Base-by-base conservation (phyloP, 2,888 invertebrate species). In the Imbricaverruca yamaguchii region DNA sequence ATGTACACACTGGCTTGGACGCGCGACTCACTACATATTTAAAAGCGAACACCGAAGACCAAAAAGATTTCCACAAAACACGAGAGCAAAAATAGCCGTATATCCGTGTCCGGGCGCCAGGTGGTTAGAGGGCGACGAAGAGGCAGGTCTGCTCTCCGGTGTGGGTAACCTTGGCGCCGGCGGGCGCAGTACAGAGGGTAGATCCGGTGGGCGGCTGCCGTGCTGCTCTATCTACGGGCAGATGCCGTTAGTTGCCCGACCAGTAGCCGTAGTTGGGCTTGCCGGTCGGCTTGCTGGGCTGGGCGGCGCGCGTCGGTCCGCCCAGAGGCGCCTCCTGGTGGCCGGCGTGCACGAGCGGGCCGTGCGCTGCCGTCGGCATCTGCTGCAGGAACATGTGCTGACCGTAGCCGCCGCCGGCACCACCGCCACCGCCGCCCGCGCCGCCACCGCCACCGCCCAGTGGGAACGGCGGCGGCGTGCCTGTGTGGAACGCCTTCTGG, bases 391-490 rank as follows among this genome's bases (percentile, higher is more conserved):
- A 69, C 69, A 69, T 11, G 69, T 69, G 69, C 69, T 69, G 69
- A 4, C 69, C 69, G 69, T 69, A 69, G 21, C 25, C 77, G 11
- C 55, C 77, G 53, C 77, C 23, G 69, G 13, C 15, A 2, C 25
- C 77, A 10, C 55, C 77, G 21, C 77, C 23, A 11, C 55, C 77
- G 39, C 21, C 77, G 11, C 55, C 77, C 21, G 55, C 23, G 69
- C 21, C 15, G 15, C 25, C 77, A 9, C 55, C 77, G 21, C 77
- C 23, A 10, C 55, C 77, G 39, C 21, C 69, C 56, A 77, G 18
- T 21, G 21, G 55, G 77, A 77, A 77, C 77, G 77, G 77, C 77
- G 77, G 77, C 53, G 77, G 77, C 21, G 77, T 77, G 77, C 55
- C 77, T 55, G 77, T 56, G 77, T 77, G 77, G n/a, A 21, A 77